Percentiles rank a stretch among this genome's conserved stretches.
phyloP scores from a whole-genome alignment of 2,113 vertebrate genomes.

The Octodon degus region DNA sequence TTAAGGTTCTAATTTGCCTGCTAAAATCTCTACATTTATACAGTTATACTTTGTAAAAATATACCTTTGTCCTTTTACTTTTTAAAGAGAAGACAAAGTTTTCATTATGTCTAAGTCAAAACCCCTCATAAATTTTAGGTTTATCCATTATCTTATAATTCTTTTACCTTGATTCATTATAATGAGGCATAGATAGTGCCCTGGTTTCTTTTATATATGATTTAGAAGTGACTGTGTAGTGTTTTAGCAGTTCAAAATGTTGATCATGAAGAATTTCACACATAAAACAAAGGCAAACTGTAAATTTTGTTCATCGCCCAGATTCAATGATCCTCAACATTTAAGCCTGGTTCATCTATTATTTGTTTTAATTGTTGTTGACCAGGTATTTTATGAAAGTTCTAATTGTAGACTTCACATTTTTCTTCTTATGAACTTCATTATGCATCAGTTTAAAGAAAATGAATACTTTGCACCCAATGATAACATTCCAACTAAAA shows the following conservation, averaged over 20 bases:
- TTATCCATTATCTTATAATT: background rate
- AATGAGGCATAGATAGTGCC: background rate
- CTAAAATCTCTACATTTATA: background rate
- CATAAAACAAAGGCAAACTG: background rate
- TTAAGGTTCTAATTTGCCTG: background rate
- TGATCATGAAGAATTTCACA: background rate
- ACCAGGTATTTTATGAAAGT: background rate
- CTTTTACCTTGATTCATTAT: background rate
- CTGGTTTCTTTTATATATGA: background rate
- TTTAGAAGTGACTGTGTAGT: background rate
- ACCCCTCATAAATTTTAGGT: background rate
- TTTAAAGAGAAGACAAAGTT: background rate
- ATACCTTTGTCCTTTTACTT: background rate
- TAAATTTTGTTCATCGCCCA: background rate
- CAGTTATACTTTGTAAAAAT: background rate
- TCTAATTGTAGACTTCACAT: background rate
- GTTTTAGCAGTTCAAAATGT: background rate
- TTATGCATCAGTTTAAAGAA: background rate
- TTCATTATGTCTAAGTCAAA: background rate
- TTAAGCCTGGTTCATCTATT: background rate
- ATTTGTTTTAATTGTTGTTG: background rate
- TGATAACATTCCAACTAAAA: background rate
- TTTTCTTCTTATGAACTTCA: background rate
- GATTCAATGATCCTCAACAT: background rate
- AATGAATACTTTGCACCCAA: background rate